Evolutionary conservation across 2,888 invertebrate species (phyloP), one percentile per base, ranked within the genome.

Genomic region (Patella caerulea): DNA sequence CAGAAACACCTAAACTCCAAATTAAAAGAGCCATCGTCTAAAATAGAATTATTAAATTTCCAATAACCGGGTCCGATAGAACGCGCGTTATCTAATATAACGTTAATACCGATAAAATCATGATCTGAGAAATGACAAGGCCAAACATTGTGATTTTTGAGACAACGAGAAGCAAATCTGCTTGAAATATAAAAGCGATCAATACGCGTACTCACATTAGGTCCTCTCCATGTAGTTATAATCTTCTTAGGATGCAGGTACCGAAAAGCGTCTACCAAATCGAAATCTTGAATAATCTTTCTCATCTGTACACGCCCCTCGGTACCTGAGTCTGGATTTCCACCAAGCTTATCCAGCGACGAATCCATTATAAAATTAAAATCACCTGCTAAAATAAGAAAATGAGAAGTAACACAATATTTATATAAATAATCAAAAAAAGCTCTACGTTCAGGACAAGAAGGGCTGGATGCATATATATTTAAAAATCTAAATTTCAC

Each of bases 301-400:
- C 72, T 76, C 45, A 79, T 77, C 34, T 65, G 71, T 45, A 75
- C 71, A 29, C 75, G 78, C 0, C 78, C 79, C 24, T 45, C 55
- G 3, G 70, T 70, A n/a, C 78, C 76, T 52, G 70, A 54, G 19
- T 78, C 59, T 29, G 59, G 34, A 55, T 74, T 74, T 29, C 81
- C 79, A 19, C 81, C 79, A 15, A 79, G 19, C 75, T 78, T 79
- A 70, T 81, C 77, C 14, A 79, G 34, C 3, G 34, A 52, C 15
- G 76, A 29, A 17, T 29, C 29, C 29, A 29, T n/a, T n/a, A n/a
- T n/a, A n/a, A n/a, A n/a, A n/a, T n/a, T n/a, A n/a, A n/a, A n/a
- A n/a, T n/a, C n/a, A n/a, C n/a, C n/a, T n/a, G n/a, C n/a, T n/a
- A n/a, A n/a, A n/a, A n/a, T n/a, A n/a, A n/a, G n/a, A n/a, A n/a